These are phyloP conservation scores for Zygaena filipendulae DNA, from an alignment of 2,888 invertebrate species.

Conservation along the genomic window DNA sequence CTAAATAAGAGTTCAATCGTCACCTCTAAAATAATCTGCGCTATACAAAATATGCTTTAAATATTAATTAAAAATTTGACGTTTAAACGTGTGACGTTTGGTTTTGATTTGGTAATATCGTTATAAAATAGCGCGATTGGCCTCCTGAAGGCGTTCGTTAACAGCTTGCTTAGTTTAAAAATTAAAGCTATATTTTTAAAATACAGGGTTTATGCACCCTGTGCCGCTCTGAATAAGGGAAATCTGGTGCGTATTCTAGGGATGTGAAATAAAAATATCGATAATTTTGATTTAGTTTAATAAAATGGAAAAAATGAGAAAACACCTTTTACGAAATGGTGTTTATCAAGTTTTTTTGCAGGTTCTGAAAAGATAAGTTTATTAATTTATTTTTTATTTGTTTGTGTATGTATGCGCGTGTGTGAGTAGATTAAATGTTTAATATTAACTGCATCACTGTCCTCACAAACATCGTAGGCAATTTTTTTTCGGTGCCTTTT, in stretches of 20 bases:
- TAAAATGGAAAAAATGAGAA: background rate
- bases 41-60: too few species aligned
- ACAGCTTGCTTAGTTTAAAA: background rate
- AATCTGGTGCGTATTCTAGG: background rate
- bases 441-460: too few species aligned
- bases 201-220: background rate
- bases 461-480: too few species aligned
- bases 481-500: background rate
- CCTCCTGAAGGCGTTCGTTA: too few species aligned
- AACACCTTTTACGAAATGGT: conserved; percentile 1
- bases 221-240: too few species aligned
- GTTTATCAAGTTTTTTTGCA: background rate
- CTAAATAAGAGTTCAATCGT: too few species aligned
- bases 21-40: too few species aligned
- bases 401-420: background rate
- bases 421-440: background rate
- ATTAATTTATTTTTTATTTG: conserved; percentile 1
- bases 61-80: too few species aligned
- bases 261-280: background rate
- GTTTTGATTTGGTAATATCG: too few species aligned
- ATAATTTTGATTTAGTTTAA: background rate
- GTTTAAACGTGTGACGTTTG: too few species aligned
- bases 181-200: too few species aligned
- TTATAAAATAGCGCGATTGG: too few species aligned
- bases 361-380: background rate